These are phyloP conservation scores for Gymnarchus niloticus DNA, from an alignment of 2,113 vertebrate species.

Conservation along the genomic window DNA sequence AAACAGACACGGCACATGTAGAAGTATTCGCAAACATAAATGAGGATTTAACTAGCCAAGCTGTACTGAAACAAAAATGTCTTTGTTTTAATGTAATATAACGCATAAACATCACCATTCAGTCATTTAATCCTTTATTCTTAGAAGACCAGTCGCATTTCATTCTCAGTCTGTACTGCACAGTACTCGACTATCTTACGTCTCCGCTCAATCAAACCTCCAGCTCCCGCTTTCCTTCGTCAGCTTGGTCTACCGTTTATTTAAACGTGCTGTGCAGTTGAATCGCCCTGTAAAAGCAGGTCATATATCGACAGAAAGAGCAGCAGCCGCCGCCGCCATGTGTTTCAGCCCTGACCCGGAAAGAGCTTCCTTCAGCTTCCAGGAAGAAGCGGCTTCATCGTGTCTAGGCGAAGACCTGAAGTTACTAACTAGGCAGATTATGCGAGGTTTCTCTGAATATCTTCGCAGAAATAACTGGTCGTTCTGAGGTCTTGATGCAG, in stretches of 20 bases:
- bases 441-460: not conserved
- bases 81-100: not conserved
- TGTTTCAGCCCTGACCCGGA: not conserved
- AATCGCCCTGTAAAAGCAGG: not conserved
- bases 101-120: not conserved
- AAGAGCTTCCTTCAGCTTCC: not conserved
- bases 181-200: not conserved
- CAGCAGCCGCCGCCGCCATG: slow-evolving; percentile 9
- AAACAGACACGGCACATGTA: not conserved
- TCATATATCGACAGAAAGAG: not conserved
- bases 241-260: not conserved
- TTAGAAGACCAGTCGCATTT: no score
- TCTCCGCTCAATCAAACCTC: not conserved
- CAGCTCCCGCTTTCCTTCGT: not conserved
- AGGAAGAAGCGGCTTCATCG: not conserved
- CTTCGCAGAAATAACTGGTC: not conserved
- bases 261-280: not conserved
- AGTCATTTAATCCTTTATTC: not conserved
- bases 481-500: no score
- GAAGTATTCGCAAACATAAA: not conserved
- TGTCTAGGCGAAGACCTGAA: not conserved
- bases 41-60: not conserved
- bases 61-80: not conserved
- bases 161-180: not conserved
- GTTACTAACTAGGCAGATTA: not conserved